phyloP scores from a whole-genome alignment of 2,113 vertebrate genomes.

The Anolis sagrei region DNA sequence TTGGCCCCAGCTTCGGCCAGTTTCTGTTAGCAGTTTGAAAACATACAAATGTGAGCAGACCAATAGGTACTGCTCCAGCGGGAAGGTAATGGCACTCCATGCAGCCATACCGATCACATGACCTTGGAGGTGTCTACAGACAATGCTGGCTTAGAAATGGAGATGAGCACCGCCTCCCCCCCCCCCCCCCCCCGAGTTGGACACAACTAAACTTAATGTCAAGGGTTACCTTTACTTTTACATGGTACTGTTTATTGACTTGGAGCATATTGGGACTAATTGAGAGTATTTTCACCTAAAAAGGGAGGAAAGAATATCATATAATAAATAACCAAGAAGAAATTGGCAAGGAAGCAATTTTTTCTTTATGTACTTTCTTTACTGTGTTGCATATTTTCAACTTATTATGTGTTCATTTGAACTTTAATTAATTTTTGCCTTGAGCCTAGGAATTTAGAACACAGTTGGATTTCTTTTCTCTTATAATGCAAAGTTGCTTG shows the following conservation, averaged over 20 bases:
- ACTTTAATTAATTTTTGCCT: conserved; percentile 58
- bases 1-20: no score
- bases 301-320: not conserved
- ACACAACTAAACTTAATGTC: no score
- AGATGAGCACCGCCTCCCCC: no score
- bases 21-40: no score
- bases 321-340: conserved; percentile 26
- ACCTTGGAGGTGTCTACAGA: no score
- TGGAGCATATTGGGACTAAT: conserved; percentile 3
- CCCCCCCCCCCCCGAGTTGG: no score
- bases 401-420: conserved; percentile 45
- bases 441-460: conserved; percentile 37
- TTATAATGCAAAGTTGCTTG: conserved; percentile 37
- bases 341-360: not conserved
- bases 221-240: not conserved
- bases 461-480: conserved; percentile 9
- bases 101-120: no score
- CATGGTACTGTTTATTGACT: conserved; percentile 1
- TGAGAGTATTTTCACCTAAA: not conserved
- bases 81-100: no score
- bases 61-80: no score
- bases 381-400: conserved; percentile 28
- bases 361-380: not conserved
- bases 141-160: no score
- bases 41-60: no score